Conservation (phyloP, 1,140 invertebrate species). For the Orius insidiosus region DNA sequence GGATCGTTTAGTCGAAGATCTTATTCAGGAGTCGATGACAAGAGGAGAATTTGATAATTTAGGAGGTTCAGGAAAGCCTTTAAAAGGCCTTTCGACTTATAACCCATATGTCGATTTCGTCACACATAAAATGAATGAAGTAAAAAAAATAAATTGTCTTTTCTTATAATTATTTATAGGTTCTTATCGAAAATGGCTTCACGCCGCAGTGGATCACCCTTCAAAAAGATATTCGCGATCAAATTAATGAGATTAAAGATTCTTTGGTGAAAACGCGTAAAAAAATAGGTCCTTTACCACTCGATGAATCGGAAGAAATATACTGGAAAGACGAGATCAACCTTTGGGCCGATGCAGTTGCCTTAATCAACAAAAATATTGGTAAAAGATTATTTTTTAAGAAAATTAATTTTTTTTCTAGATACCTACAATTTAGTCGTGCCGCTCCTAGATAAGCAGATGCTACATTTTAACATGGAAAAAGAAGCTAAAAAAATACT, state of each 20-base stretch:
- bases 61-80: conserved; percentile 60
- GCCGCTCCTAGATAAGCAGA: conserved; percentile 66
- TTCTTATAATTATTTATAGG: conserved; percentile 31
- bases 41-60: conserved; percentile 76
- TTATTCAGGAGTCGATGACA: conserved; percentile 80
- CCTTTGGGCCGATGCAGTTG: conserved; percentile 30
- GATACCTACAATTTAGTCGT: conserved; percentile 69
- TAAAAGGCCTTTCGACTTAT: conserved; percentile 45
- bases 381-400: conserved; percentile 7
- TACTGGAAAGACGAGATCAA: conserved; percentile 39
- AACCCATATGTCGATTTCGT: conserved; percentile 78
- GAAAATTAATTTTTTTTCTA: conserved; percentile 5
- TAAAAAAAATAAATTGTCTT: too few relatives aligned
- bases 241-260: conserved; percentile 26
- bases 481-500: conserved; percentile 13
- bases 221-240: conserved; percentile 54
- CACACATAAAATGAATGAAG: conserved; percentile 77
- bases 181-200: conserved; percentile 75
- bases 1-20: conserved; percentile 73
- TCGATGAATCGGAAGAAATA: conserved; percentile 30
- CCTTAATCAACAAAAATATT: conserved; percentile 30
- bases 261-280: conserved; percentile 29
- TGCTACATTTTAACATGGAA: conserved; percentile 39
- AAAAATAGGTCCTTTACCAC: conserved; percentile 38
- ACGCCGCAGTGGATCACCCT: conserved; percentile 74